Evolutionary conservation across 2,797 vertebrate genomes (phyloP), one percentile per base, ranked within the genome.

Genomic region (Carapus acus): DNA sequence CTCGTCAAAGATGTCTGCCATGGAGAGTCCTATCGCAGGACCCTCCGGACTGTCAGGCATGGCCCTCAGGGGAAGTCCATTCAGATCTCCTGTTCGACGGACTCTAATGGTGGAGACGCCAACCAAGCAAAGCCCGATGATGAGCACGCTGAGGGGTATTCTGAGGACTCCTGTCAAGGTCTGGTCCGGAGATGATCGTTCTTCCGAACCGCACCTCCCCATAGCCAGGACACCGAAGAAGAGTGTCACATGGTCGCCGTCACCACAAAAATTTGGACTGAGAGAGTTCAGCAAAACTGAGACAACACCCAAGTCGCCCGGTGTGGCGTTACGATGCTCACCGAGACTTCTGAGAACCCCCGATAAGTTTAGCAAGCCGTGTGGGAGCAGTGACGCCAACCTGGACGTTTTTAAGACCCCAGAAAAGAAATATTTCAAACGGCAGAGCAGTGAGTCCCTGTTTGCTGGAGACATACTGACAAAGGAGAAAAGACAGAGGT

Each of bases 211-310:
- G 37, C 38, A 47, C 60, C 8, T 49, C 8, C 75, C 21, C 71
- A 4, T 8, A 85, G 83, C 39, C 86, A 66, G 1, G 50, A 83
- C 81, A 13, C 86, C 86, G 46, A 82, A 67, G 58, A 84, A 78
- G 57, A 81, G 58, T 8, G 88, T 89, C 33, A 85, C 82, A 0
- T 89, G 87, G 87, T 89, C 88, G 58, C 88, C 88, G 2, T 85
- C 84, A 19, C 86, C 87, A 14, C 67, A 3, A 4, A 83, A 73
- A 56, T 24, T 19, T 38, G 14, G 44, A 38, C 4, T 12, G 18
- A 22, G 51, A 11, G 79, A 72, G 20, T 54, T 29, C 15, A 19
- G 8, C 3, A 4, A 2, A 13, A 16, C 64, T 15, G 84, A 86
- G 48, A 87, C 87, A 67, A 76, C 86, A 16, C 81, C 83, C 0